Evolutionary conservation across 2,113 vertebrate genomes (phyloP), one percentile per base, ranked within the genome.

Genomic region (Psilopsiagon aymara): DNA sequence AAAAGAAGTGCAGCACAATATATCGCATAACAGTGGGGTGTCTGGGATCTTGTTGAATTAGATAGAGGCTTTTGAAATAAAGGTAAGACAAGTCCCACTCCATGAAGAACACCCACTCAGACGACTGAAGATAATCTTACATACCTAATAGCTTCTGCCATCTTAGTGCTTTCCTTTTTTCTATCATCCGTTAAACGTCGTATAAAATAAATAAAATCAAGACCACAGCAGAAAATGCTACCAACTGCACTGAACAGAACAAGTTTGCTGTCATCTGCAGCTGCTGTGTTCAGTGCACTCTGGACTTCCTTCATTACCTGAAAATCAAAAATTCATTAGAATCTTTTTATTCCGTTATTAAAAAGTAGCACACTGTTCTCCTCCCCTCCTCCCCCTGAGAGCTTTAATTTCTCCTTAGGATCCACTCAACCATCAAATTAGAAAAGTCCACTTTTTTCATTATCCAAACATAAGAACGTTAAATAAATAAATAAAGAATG

Each of bases 301-400:
- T 99, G 99, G 91, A 99, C 98, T 97, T 99, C 99, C 97, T 99
- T 99, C 99, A 99, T 99, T 86, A 99, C 99, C 99, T 99, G 97
- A 10, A 91, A 21, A 92, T 94, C 21, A 3, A 85, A 76, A 73
- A 64, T 43, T 83, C 24, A 17, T 76, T 86, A 93, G 57, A 74
- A 82, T 20, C 2, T 71, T 75, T 63, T 76, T 20, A 88, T 86
- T 60, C 15, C 27, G 28, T 46, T 43, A 44, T 37, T 76, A 52
- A 53, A 44, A 80, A 79, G 44, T 13, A 67, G 17, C 24, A 29
- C 20, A 17, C 9, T 47, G 6, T 20, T 92, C 39, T 86, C 59
- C 10, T n/a, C 43, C 20, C 24, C 35, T 60, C 25, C 7, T 69
- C 18, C 37, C 27, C 3, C 7, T 6, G 27, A 3, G 15, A 73